phyloP scores from a whole-genome alignment of 2,888 invertebrate genomes.

The Macaria liturata region DNA sequence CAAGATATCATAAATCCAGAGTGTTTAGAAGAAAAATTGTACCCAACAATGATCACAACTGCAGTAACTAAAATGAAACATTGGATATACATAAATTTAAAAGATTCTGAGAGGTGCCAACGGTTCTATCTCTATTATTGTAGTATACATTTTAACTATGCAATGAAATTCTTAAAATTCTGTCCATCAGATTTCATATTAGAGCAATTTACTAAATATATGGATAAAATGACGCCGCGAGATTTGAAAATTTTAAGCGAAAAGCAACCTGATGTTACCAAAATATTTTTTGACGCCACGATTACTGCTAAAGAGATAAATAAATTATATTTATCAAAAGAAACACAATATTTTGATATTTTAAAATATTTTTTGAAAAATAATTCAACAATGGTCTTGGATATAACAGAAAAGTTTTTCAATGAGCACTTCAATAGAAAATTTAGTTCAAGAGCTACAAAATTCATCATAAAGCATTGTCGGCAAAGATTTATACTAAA shows the following conservation, averaged over 20 bases:
- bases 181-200: constrained; percentile 50
- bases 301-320: constrained; percentile 36
- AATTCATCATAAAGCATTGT: constrained; percentile 48
- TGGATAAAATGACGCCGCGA: constrained; percentile 48
- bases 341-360: constrained; percentile 44
- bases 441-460: constrained; percentile 45
- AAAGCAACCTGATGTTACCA: constrained; percentile 45
- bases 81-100: constrained; percentile 34
- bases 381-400: constrained; percentile 47
- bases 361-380: constrained; percentile 50
- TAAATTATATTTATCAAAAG: constrained; percentile 3
- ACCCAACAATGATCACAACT: constrained; percentile 34
- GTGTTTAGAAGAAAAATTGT: constrained; percentile 31
- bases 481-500: constrained; percentile 51
- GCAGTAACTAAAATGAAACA: constrained; percentile 37
- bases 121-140: constrained; percentile 57
- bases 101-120: constrained; percentile 45
- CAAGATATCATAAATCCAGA: constrained; percentile 31
- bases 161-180: constrained; percentile 51
- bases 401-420: constrained; percentile 54
- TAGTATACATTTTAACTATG: constrained; percentile 39
- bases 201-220: constrained; percentile 41
- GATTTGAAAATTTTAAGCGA: constrained; percentile 55
- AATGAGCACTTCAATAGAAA: constrained; percentile 21
- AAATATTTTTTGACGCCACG: constrained; percentile 46